Evolutionary conservation across 2,113 vertebrate genomes (phyloP).

Genomic region (Myotis davidii): DNA sequence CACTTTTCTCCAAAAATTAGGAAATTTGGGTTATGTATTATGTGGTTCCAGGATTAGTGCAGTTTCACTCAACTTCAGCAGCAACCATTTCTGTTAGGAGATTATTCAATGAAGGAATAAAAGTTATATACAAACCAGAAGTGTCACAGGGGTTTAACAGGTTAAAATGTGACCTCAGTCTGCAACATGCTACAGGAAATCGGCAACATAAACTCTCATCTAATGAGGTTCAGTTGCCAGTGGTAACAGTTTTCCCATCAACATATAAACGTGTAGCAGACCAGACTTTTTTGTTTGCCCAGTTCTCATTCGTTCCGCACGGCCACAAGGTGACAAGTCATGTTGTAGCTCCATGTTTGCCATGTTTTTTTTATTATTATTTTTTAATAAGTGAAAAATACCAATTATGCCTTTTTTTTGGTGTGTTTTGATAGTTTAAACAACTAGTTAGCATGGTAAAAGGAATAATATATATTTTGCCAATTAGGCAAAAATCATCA

Average conservation of each 20-base stretch:
- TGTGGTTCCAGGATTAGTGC: not conserved
- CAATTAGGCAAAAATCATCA: not conserved
- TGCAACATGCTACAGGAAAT: slow-evolving; percentile 65
- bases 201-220: slow-evolving; percentile 9
- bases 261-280: too few species aligned
- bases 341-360: not conserved
- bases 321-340: not conserved
- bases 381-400: slow-evolving; percentile 1
- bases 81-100: not conserved
- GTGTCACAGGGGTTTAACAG: not conserved
- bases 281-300: not conserved
- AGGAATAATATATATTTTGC: not conserved
- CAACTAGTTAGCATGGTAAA: slow-evolving; percentile 9
- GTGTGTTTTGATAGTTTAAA: not conserved
- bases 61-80: not conserved
- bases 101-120: not conserved
- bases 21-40: not conserved
- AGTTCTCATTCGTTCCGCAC: not conserved
- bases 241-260: not conserved
- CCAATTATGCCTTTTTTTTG: not conserved
- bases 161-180: slow-evolving; percentile 57
- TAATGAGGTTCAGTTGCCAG: slow-evolving; percentile 21
- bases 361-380: not conserved
- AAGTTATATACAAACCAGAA: not conserved
- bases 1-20: not conserved